phyloP scores from a whole-genome alignment of 1,140 invertebrate genomes.

The Chymomyza costata region DNA sequence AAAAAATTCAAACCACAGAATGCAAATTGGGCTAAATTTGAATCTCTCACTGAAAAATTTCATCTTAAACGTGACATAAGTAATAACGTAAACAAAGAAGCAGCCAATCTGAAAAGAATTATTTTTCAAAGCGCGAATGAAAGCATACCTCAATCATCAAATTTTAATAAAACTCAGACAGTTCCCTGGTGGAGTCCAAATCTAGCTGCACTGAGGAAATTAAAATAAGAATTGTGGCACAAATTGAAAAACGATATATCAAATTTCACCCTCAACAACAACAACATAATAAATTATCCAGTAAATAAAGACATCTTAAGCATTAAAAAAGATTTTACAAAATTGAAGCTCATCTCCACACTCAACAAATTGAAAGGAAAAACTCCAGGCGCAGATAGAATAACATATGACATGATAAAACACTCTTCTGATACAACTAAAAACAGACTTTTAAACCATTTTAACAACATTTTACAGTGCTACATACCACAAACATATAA shows the following conservation, averaged over 20 bases:
- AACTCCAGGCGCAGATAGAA: conserved; percentile 1
- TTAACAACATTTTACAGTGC: background rate
- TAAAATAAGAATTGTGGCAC: conserved; percentile 10
- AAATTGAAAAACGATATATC: conserved; percentile 21
- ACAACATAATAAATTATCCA: too few relatives aligned
- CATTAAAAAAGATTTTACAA: conserved; percentile 1
- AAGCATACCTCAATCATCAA: background rate
- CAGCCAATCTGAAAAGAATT: background rate
- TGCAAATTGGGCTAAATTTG: too few relatives aligned
- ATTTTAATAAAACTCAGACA: background rate
- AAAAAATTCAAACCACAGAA: too few relatives aligned
- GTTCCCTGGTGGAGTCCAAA: conserved; percentile 17
- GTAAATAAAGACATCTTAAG: too few relatives aligned
- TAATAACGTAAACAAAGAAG: background rate
- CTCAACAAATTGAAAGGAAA: conserved; percentile 7
- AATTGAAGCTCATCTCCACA: background rate
- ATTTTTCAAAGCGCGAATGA: background rate
- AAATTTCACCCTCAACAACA: conserved; percentile 4
- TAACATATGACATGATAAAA: conserved; percentile 1
- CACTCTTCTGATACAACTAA: background rate
- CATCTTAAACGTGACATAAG: background rate
- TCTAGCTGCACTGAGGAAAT: conserved; percentile 12
- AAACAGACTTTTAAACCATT: background rate
- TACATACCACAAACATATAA: conserved; percentile 7
- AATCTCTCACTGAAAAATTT: background rate